Evolutionary conservation across 2,797 vertebrate species (phyloP).

Genomic region (Euthynnus affinis): DNA sequence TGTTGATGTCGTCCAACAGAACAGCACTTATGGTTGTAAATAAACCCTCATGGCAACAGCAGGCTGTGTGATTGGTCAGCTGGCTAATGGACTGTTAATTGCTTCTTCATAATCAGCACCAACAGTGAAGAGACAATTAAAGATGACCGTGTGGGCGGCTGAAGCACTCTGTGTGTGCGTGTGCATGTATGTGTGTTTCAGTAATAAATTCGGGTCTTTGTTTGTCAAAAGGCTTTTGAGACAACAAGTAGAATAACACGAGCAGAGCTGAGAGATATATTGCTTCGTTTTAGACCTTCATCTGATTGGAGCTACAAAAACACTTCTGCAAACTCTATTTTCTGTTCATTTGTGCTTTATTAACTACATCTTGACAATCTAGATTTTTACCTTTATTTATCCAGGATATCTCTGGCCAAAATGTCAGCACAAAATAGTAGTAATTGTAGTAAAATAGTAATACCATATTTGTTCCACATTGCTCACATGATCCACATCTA

Average conservation of each 20-base stretch:
- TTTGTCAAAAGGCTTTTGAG: conserved; percentile 62
- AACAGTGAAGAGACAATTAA: conserved; percentile 59
- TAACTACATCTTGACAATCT: too few species aligned
- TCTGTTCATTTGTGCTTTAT: not conserved
- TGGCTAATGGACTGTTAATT: conserved; percentile 58
- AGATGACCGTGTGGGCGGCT: conserved; percentile 43
- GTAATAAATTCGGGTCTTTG: conserved; percentile 69
- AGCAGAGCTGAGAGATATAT: conserved; percentile 24
- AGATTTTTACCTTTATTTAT: not conserved
- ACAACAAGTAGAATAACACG: conserved; percentile 44
- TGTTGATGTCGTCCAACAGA: not conserved
- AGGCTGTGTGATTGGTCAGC: conserved; percentile 47
- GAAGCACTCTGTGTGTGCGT: conserved; percentile 19
- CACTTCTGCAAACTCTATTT: not conserved
- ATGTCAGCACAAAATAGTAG: too few species aligned
- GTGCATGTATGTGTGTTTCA: conserved; percentile 16
- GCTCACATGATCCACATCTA: too few species aligned
- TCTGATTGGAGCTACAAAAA: not conserved
- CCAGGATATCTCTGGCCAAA: not conserved
- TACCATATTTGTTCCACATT: not conserved
- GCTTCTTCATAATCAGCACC: conserved; percentile 58
- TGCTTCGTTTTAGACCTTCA: conserved; percentile 11
- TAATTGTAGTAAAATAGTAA: not conserved
- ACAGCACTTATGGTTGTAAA: conserved; percentile 34
- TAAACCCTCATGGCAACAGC: conserved; percentile 48